Evolutionary conservation across 2,113 vertebrate species (phyloP).

Genomic region (Heterochromis multidens): DNA sequence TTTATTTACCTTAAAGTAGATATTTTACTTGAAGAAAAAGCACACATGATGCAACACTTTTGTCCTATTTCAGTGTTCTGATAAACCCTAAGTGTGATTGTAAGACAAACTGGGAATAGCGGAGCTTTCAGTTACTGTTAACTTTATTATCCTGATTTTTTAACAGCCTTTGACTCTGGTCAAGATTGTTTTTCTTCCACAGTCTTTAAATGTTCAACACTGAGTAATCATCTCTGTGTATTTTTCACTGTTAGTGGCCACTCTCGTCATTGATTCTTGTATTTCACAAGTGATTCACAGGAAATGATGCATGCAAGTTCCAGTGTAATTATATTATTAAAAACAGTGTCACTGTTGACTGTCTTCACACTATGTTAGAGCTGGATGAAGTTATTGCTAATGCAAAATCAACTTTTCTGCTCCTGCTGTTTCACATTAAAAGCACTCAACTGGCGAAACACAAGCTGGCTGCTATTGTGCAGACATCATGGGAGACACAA

Average conservation of each 20-base stretch:
- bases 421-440: neutral
- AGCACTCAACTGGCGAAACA: neutral
- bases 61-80: neutral
- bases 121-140: neutral
- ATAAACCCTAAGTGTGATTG: neutral
- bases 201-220: neutral
- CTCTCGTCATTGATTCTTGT: neutral
- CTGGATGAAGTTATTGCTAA: neutral
- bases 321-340: neutral
- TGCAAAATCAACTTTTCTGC: neutral
- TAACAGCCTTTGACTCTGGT: neutral
- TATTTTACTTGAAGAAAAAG: neutral
- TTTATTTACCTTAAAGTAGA: neutral
- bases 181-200: neutral
- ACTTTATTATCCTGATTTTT: neutral
- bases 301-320: neutral
- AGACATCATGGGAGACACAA: neutral
- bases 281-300: neutral
- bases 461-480: neutral
- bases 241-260: neutral
- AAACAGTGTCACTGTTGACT: neutral
- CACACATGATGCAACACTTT: neutral
- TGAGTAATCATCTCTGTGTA: fast-evolving
- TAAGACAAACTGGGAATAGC: neutral
- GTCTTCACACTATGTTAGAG: neutral